These are phyloP conservation scores for Lissonota sp. DNA, from an alignment of 2,888 invertebrate genomes.

Conservation along the genomic window DNA sequence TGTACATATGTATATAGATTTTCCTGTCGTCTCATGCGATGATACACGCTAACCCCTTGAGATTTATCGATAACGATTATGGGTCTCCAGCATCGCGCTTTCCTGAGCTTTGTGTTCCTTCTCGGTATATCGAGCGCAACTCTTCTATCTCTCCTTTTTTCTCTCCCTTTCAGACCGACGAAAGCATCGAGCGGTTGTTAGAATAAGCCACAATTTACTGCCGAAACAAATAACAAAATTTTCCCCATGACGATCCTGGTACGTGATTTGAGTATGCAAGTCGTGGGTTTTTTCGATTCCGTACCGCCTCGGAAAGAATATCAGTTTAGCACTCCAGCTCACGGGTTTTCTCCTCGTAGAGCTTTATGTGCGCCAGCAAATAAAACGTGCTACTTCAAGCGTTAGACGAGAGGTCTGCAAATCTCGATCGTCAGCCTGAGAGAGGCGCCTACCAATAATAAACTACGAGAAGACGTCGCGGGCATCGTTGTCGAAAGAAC, in stretches of 20 bases:
- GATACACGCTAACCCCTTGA: neutral
- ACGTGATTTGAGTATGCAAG: too few species aligned
- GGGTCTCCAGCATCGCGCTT: too few species aligned
- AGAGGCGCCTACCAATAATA: too few species aligned
- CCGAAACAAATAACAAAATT: too few species aligned
- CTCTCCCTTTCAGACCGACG: neutral
- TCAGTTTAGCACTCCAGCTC: slow-evolving; percentile 23
- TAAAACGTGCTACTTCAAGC: slow-evolving; percentile 18
- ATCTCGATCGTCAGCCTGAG: neutral
- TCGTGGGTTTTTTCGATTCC: too few species aligned
- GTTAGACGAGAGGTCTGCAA: neutral
- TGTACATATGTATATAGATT: neutral
- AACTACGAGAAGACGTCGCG: too few species aligned
- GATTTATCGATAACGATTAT: slow-evolving; percentile 35
- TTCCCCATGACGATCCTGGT: too few species aligned
- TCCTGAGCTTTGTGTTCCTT: neutral
- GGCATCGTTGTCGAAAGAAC: too few species aligned
- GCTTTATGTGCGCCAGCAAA: slow-evolving; percentile 13
- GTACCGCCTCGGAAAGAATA: slow-evolving; percentile 15
- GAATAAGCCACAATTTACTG: too few species aligned
- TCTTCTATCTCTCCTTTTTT: too few species aligned
- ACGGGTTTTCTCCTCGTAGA: slow-evolving; percentile 14
- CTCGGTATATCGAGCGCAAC: too few species aligned
- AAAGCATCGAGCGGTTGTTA: neutral
- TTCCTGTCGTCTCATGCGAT: neutral